Conservation (phyloP, 1,140 invertebrate genomes). For the Idris sp. region DNA sequence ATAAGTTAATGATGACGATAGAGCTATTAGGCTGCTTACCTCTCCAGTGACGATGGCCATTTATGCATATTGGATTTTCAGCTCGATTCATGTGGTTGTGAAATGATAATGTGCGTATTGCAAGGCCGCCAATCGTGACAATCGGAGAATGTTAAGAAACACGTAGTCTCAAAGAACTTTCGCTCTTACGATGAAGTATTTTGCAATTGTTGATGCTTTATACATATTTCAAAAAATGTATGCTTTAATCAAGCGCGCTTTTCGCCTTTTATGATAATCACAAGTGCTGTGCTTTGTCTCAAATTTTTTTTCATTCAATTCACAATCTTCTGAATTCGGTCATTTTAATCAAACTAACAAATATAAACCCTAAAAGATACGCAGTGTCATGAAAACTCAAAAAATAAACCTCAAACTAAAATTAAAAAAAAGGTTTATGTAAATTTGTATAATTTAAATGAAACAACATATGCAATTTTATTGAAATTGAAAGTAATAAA, state of each 20-base stretch:
- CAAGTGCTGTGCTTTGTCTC: too few species aligned
- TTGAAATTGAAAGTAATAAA: too few species aligned
- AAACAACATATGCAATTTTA: too few species aligned
- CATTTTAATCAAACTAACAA: too few species aligned
- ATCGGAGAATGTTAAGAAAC: constrained; percentile 65
- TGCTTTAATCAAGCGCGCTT: constrained; percentile 39
- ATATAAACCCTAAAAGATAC: too few species aligned
- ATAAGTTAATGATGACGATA: constrained; percentile 50
- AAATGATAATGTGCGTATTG: constrained; percentile 66
- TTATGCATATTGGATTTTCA: constrained; percentile 65
- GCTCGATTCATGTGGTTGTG: constrained; percentile 64
- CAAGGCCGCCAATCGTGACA: constrained; percentile 64
- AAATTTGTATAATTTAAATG: too few species aligned
- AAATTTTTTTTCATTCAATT: too few species aligned
- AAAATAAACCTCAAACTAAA: too few species aligned
- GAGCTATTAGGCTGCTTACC: constrained; percentile 56
- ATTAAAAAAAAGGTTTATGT: too few species aligned
- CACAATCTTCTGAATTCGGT: too few species aligned
- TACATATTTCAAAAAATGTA: constrained; percentile 57
- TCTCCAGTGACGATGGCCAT: constrained; percentile 60
- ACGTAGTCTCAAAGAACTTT: constrained; percentile 62
- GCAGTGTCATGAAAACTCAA: too few species aligned
- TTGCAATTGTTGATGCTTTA: constrained; percentile 62
- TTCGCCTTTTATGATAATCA: constrained; percentile 45
- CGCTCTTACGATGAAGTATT: constrained; percentile 63